Evolutionary conservation across 2,113 vertebrate species (phyloP).

Genomic region (Upupa epops): DNA sequence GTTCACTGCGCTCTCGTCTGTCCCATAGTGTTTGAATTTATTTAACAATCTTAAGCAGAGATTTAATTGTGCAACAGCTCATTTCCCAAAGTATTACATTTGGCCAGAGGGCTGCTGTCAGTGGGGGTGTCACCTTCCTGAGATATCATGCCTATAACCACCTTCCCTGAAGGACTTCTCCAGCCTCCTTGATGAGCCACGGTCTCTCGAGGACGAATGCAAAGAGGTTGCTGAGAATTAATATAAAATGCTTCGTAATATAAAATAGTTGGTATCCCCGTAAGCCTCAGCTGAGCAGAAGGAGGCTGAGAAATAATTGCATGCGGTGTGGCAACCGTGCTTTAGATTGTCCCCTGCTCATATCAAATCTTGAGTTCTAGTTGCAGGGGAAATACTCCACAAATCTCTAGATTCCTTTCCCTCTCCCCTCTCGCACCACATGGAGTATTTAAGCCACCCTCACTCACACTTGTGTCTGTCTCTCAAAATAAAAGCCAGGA

Average conservation of each 20-base stretch:
- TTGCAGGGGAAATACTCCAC: not conserved
- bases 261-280: not conserved
- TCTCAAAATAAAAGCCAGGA: conserved; percentile 29
- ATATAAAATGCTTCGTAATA: not conserved
- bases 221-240: not conserved
- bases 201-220: not conserved
- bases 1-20: not conserved
- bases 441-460: not conserved
- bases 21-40: not conserved
- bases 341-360: not conserved
- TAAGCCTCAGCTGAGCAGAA: not conserved
- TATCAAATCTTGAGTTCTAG: not conserved
- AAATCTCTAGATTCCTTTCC: not conserved
- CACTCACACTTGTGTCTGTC: not conserved
- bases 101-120: not conserved
- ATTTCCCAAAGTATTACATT: not conserved
- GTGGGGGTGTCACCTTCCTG: not conserved
- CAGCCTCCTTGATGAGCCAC: not conserved
- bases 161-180: not conserved
- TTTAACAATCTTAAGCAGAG: not conserved
- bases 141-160: not conserved
- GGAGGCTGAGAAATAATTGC: not conserved
- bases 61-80: conserved; percentile 10
- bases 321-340: not conserved
- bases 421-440: not conserved